A percentile compares a stretch with the other conserved stretches of the same genome.
Evolutionary conservation across 2,113 vertebrate species (phyloP).

Genomic region (Mormyrus lacerda): DNA sequence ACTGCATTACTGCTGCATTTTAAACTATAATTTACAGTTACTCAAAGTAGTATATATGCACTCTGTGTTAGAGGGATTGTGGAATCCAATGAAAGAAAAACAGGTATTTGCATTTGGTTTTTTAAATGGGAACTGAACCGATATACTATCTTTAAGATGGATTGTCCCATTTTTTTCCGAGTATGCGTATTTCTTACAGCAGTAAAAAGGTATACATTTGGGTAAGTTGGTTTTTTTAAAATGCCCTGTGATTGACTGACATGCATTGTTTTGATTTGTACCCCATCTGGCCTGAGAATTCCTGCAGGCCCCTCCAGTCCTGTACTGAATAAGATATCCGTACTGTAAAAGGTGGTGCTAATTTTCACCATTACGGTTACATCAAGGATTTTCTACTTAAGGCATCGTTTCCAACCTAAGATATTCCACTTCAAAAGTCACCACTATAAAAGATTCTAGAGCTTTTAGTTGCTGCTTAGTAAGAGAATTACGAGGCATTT

Average conservation of each 20-base stretch:
- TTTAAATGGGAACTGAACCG: not conserved
- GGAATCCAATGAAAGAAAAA: not conserved
- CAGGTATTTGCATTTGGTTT: not conserved
- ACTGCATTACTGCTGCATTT: not conserved
- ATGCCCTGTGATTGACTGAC: not conserved
- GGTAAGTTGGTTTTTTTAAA: not conserved
- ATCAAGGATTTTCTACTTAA: not conserved
- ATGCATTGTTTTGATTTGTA: not conserved
- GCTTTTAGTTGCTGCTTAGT: not conserved
- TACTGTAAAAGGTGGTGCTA: not conserved
- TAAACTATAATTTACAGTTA: not conserved
- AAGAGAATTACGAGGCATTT: not conserved
- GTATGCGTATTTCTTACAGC: not conserved
- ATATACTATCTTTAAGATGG: not conserved
- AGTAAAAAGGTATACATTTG: not conserved
- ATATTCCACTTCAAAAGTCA: not conserved
- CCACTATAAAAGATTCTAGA: not conserved
- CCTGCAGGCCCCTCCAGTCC: not conserved
- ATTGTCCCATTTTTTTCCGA: not conserved
- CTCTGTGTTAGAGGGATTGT: not conserved
- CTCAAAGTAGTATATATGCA: not conserved
- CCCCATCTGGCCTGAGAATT: not conserved
- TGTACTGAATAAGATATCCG: not conserved
- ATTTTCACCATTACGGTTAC: not conserved
- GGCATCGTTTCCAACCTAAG: not conserved